Conservation (phyloP, 2,888 invertebrate genomes). For the Leucoma salicis region DNA sequence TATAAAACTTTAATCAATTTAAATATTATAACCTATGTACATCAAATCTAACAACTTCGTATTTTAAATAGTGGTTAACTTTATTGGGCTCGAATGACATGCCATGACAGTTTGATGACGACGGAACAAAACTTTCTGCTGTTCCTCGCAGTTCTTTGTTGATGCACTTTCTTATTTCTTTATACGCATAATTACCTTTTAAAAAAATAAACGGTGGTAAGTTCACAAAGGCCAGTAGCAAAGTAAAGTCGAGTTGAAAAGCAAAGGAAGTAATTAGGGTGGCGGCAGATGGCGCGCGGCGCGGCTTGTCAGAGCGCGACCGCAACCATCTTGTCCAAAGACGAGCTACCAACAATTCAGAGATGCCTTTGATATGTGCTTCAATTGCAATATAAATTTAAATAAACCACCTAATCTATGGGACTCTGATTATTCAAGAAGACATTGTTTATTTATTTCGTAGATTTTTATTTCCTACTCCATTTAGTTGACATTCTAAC, state of each 20-base stretch:
- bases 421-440: too few relatives aligned
- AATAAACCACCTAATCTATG: too few relatives aligned
- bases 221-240: slow-evolving; percentile 55
- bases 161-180: slow-evolving; percentile 72
- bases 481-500: too few relatives aligned
- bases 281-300: slow-evolving; percentile 65
- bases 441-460: too few relatives aligned
- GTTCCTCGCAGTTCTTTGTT: slow-evolving; percentile 48
- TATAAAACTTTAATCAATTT: neutral
- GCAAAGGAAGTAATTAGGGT: slow-evolving; percentile 72
- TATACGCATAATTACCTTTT: slow-evolving; percentile 63
- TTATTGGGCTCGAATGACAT: slow-evolving; percentile 60
- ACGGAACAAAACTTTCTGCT: slow-evolving; percentile 61
- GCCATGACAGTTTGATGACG: slow-evolving; percentile 63
- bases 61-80: too few relatives aligned
- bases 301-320: slow-evolving; percentile 30
- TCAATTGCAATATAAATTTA: slow-evolving; percentile 8
- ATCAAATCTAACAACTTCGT: too few relatives aligned
- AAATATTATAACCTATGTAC: too few relatives aligned
- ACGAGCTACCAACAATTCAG: slow-evolving; percentile 19
- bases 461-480: too few relatives aligned
- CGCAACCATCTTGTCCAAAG: slow-evolving; percentile 37
- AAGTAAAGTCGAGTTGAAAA: slow-evolving; percentile 53
- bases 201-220: slow-evolving; percentile 58
- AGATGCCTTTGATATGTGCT: slow-evolving; percentile 22